Base-by-base conservation (phyloP, 2,113 vertebrate genomes). In the Tylochromis polylepis region DNA sequence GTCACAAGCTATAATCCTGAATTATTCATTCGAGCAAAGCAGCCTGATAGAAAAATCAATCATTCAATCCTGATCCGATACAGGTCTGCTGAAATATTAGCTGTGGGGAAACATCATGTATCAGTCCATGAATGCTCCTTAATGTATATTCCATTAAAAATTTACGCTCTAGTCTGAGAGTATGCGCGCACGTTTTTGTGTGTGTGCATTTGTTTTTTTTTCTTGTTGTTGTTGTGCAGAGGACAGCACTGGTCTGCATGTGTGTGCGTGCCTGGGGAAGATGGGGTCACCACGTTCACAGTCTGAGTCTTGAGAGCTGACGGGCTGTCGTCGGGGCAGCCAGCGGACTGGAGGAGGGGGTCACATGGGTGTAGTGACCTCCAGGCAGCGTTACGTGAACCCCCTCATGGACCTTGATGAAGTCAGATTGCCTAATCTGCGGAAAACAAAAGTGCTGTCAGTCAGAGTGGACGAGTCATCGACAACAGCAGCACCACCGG, bases 341-440 rank as follows among this genome's bases (percentile, higher is more conserved):
- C 81, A 29, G 81, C 11, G 81, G 84, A 87, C 59, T 65, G 84
- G 67, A 85, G 85, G 78, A 85, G 93, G 86, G 79, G 91, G 94
- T 95, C 92, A 95, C 88, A 85, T 82, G 92, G 88, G 90, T 80
- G 88, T 60, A 65, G 89, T 96, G 94, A 95, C 94, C 95, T 94
- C 89, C 82, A 60, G 88, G 90, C 87, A 87, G 91, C 83, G 94
- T 94, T 94, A 95, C 80, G 93, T 89, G 93, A 97, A 94, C 95
- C 90, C 94, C 94, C 91, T 91, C 46, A 59, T 65, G 93, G 94
- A 89, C 86, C n/a, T 80, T 14, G 91, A 93, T 97, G 96, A 97
- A 95, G 96, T 97, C 96, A 97, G 96, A 97, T 96, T 97, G 85
- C 75, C 93, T 96, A 96, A 96, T 95, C 92, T 58, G 14, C 9